These are phyloP conservation scores for Aphidius colemani DNA, from an alignment of 2,888 invertebrate species.

Conservation along the genomic window DNA sequence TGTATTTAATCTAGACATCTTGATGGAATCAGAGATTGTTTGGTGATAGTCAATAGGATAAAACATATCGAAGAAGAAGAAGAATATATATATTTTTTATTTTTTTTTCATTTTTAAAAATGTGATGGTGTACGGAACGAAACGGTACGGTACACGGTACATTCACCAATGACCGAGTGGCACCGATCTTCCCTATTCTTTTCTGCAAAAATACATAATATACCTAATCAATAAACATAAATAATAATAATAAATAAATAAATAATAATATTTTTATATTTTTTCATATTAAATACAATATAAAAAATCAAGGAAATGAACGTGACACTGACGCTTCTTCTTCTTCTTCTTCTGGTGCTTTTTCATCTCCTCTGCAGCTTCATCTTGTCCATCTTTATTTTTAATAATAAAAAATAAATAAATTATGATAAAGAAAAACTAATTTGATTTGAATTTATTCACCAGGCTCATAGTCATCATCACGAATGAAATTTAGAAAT, in stretches of 20 bases:
- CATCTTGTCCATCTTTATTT: not conserved
- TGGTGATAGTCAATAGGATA: conserved; percentile 29
- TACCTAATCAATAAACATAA: conserved; percentile 1
- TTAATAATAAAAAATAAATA: not conserved
- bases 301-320: not conserved
- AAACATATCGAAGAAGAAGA: conserved; percentile 11
- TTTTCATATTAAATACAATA: too few species aligned
- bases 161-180: conserved; percentile 60
- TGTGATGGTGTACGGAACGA: conserved; percentile 38
- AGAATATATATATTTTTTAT: too few species aligned
- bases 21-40: not conserved
- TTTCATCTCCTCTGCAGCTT: too few species aligned
- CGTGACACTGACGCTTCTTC: not conserved
- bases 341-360: not conserved
- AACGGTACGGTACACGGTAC: conserved; percentile 49
- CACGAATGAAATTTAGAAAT: not conserved
- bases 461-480: too few species aligned
- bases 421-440: too few species aligned
- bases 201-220: not conserved
- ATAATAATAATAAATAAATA: not conserved
- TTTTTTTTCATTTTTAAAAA: not conserved
- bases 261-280: conserved; percentile 21
- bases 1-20: too few species aligned
- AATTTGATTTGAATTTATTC: too few species aligned
- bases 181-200: conserved; percentile 51